phyloP scores from a whole-genome alignment of 2,888 invertebrate genomes.

The Penaeus monodon region DNA sequence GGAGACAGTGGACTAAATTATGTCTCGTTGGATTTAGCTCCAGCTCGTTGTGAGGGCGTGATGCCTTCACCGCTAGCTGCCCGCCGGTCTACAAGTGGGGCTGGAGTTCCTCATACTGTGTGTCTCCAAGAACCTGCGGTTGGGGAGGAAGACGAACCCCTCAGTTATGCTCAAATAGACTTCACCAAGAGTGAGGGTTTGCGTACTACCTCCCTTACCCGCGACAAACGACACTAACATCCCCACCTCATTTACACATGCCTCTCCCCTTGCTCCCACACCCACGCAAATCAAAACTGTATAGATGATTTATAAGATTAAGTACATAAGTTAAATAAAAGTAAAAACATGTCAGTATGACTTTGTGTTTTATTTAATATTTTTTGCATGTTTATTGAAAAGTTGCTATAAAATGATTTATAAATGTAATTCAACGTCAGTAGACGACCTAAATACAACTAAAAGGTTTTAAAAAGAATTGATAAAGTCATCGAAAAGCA shows the following conservation, averaged over 20 bases:
- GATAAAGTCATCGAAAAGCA: too few relatives aligned
- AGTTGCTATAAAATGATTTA: background rate
- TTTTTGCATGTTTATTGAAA: slow-evolving; percentile 4
- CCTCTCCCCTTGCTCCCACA: slow-evolving; percentile 30
- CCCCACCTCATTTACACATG: slow-evolving; percentile 35
- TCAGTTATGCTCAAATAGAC: slow-evolving; percentile 64
- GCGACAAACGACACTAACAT: slow-evolving; percentile 63
- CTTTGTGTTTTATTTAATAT: slow-evolving; percentile 15
- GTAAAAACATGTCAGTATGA: slow-evolving; percentile 43
- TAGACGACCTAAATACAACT: too few relatives aligned
- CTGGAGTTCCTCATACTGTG: slow-evolving; percentile 13
- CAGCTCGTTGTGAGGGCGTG: slow-evolving; percentile 42
- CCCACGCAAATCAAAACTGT: slow-evolving; percentile 60
- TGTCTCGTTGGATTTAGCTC: slow-evolving; percentile 54
- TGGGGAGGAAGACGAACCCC: slow-evolving; percentile 50
- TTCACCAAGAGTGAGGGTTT: slow-evolving; percentile 64
- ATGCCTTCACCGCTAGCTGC: slow-evolving; percentile 48
- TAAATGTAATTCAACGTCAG: too few relatives aligned
- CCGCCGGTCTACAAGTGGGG: slow-evolving; percentile 32
- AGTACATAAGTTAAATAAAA: slow-evolving; percentile 56
- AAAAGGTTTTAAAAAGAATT: too few relatives aligned
- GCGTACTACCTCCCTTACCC: slow-evolving; percentile 55
- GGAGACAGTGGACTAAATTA: slow-evolving; percentile 55
- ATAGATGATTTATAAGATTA: slow-evolving; percentile 60
- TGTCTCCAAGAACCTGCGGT: slow-evolving; percentile 32